phyloP scores from a whole-genome alignment of 1,140 invertebrate genomes.

The Aphaenogaster ashmeadi region DNA sequence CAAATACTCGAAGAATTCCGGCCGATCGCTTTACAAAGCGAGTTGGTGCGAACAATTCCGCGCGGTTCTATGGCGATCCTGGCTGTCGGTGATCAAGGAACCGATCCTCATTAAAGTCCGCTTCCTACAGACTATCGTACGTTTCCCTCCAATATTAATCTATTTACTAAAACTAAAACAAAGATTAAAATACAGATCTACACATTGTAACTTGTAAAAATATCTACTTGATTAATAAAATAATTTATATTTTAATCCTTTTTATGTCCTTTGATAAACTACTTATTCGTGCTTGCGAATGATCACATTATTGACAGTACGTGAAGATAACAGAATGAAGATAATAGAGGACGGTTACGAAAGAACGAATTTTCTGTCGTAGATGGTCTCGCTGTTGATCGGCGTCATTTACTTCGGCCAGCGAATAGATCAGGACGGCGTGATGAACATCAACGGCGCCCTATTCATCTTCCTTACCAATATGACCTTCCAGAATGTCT shows the following conservation, averaged over 20 bases:
- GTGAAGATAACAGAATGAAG: background rate
- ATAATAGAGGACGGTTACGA: background rate
- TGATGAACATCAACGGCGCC: slow-evolving; percentile 98
- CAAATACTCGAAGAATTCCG: slow-evolving; percentile 9
- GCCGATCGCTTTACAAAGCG: slow-evolving; percentile 92
- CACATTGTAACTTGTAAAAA: background rate
- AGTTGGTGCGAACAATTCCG: slow-evolving; percentile 96
- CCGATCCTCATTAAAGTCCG: slow-evolving; percentile 96
- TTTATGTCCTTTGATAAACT: background rate
- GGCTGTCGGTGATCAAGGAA: slow-evolving; percentile 95
- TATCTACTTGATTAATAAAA: background rate
- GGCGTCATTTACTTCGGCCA: slow-evolving; percentile 97
- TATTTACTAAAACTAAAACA: background rate
- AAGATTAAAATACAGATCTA: background rate
- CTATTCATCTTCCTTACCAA: slow-evolving; percentile 97
- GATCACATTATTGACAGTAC: background rate
- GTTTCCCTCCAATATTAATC: slow-evolving; percentile 78
- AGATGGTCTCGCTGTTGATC: slow-evolving; percentile 95
- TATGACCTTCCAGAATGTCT: slow-evolving; percentile 97
- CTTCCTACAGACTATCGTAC: slow-evolving; percentile 95
- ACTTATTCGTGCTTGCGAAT: background rate
- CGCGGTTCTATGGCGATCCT: slow-evolving; percentile 96
- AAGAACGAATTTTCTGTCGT: slow-evolving; percentile 75
- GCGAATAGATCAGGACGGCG: slow-evolving; percentile 93
- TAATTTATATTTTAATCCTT: background rate